Percentiles rank a stretch among this genome's conserved stretches.
These are phyloP conservation scores for Galerucella calmariensis DNA, from an alignment of 2,888 invertebrate genomes.

Conservation along the genomic window DNA sequence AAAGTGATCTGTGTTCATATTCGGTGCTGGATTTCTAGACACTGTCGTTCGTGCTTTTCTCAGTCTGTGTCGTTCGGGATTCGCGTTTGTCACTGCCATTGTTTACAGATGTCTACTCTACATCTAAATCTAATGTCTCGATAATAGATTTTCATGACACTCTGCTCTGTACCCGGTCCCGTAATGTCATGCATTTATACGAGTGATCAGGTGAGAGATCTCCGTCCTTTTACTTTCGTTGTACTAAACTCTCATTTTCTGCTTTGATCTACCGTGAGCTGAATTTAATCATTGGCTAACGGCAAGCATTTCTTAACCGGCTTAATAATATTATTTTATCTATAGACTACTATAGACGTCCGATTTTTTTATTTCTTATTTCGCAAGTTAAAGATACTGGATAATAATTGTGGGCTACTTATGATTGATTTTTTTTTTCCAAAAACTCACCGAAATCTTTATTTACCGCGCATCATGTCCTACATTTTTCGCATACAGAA, in stretches of 20 bases:
- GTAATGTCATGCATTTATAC: slow-evolving; percentile 38
- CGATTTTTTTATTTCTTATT: slow-evolving; percentile 32
- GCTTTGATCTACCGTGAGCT: slow-evolving; percentile 25
- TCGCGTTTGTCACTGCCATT: slow-evolving; percentile 40
- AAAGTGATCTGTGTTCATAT: slow-evolving; percentile 47
- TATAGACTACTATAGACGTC: slow-evolving; percentile 31
- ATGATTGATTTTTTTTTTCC: slow-evolving; percentile 32
- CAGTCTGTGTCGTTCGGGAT: slow-evolving; percentile 41
- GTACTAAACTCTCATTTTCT: slow-evolving; percentile 25
- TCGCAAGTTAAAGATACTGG: slow-evolving; percentile 24
- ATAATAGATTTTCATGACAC: slow-evolving; percentile 25
- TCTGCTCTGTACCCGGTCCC: slow-evolving; percentile 22
- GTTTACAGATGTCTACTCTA: slow-evolving; percentile 44
- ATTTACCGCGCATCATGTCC: neutral
- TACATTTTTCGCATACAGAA: neutral
- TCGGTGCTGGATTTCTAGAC: slow-evolving; percentile 44
- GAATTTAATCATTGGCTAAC: slow-evolving; percentile 21
- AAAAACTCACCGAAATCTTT: slow-evolving; percentile 25
- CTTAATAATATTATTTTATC: slow-evolving; percentile 18
- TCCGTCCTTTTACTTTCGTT: slow-evolving; percentile 46
- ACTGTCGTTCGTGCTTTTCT: slow-evolving; percentile 43
- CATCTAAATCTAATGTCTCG: slow-evolving; percentile 41
- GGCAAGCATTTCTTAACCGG: slow-evolving; percentile 12
- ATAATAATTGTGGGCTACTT: slow-evolving; percentile 27
- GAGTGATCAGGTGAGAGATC: slow-evolving; percentile 46